phyloP scores from a whole-genome alignment of 2,888 invertebrate genomes.

The Sinotaia quadrata region DNA sequence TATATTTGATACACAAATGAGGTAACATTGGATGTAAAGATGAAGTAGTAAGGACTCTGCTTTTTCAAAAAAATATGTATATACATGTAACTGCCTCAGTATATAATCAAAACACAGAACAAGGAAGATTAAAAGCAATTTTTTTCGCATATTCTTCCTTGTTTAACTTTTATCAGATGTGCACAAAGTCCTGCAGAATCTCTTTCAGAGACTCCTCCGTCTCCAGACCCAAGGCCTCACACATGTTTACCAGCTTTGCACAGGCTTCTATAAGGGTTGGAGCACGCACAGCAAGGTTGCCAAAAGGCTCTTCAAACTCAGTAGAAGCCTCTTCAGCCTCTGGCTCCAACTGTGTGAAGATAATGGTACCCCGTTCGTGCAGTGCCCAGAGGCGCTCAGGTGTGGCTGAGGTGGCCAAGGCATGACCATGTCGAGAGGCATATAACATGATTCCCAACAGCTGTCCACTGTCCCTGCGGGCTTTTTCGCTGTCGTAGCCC shows the following conservation, averaged over 20 bases:
- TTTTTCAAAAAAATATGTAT: too few relatives aligned
- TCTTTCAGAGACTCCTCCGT: constrained; percentile 21
- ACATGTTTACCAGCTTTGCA: constrained; percentile 11
- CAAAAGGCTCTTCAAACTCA: constrained; percentile 11
- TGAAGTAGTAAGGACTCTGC: too few relatives aligned
- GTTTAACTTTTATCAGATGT: neutral
- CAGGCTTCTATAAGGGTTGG: neutral
- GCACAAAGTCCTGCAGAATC: constrained; percentile 15
- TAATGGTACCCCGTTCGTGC: constrained; percentile 15
- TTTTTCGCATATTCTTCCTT: too few relatives aligned
- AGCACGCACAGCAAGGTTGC: constrained; percentile 15
- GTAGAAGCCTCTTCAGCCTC: neutral
- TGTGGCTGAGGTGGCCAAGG: constrained; percentile 17
- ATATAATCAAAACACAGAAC: too few relatives aligned
- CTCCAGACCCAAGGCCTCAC: constrained; percentile 14
- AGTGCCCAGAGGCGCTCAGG: neutral
- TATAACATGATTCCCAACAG: constrained; percentile 22
- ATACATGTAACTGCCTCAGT: too few relatives aligned
- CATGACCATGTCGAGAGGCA: constrained; percentile 11
- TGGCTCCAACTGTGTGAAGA: constrained; percentile 22
- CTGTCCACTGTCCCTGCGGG: neutral
- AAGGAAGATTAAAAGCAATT: too few relatives aligned
- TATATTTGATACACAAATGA: too few relatives aligned
- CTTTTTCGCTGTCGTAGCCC: neutral
- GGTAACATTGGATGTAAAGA: too few relatives aligned